A percentile compares a stretch with the other conserved stretches of the same genome.
Conservation (phyloP, 2,888 invertebrate species). For the Meteorus colon region DNA sequence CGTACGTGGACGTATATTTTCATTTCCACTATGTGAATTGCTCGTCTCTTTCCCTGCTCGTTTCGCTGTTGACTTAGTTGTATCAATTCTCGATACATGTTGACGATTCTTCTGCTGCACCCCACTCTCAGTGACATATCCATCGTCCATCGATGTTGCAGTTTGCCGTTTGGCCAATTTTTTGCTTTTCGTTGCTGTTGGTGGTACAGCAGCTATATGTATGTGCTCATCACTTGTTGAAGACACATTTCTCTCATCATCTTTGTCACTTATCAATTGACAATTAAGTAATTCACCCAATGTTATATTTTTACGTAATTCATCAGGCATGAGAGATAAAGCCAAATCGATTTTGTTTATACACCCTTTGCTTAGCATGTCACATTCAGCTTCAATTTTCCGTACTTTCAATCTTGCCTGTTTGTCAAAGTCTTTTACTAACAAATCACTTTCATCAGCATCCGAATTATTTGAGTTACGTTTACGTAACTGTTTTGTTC, state of each 20-base stretch:
- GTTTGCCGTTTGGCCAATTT: conserved; percentile 58
- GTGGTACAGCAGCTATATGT: conserved; percentile 37
- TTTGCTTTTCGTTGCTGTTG: conserved; percentile 40
- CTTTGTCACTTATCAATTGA: conserved; percentile 48
- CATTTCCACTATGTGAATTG: conserved; percentile 38
- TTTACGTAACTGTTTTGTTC: conserved; percentile 62
- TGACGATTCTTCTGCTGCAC: conserved; percentile 29
- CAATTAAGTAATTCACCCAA: conserved; percentile 54
- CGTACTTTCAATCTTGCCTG: conserved; percentile 51
- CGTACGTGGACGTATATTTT: neutral
- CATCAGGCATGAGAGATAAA: conserved; percentile 47
- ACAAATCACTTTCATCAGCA: conserved; percentile 54
- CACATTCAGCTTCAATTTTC: conserved; percentile 57
- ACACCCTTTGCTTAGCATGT: conserved; percentile 52
- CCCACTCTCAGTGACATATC: conserved; percentile 64
- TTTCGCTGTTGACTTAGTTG: conserved; percentile 23
- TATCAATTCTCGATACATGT: conserved; percentile 45
- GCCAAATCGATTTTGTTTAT: conserved; percentile 53
- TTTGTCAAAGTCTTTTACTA: conserved; percentile 60
- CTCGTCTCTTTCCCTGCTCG: conserved; percentile 30
- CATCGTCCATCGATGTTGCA: conserved; percentile 62
- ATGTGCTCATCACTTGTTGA: conserved; percentile 41
- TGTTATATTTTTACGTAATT: conserved; percentile 57
- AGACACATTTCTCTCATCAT: conserved; percentile 43
- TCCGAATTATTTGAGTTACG: conserved; percentile 45